Evolutionary conservation across 2,888 invertebrate genomes (phyloP).

Genomic region (Diachrysia chrysitis): DNA sequence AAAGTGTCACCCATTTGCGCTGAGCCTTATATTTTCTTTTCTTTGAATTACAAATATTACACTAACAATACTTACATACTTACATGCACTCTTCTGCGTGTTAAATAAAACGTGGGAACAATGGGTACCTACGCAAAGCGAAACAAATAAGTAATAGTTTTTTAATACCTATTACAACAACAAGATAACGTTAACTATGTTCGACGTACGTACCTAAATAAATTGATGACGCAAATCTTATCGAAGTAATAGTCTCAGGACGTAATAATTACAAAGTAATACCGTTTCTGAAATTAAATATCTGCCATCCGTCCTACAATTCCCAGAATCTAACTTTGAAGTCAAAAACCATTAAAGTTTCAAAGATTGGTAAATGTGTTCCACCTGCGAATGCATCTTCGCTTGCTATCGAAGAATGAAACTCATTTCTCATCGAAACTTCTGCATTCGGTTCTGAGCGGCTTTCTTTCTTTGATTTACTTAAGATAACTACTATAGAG

Average conservation of each 20-base stretch:
- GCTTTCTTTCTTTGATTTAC: no score
- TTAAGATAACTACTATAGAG: no score
- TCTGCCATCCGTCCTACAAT: constrained; percentile 26
- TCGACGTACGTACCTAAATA: not conserved
- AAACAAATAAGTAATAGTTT: not conserved
- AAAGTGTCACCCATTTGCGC: no score
- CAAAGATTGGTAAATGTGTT: constrained; percentile 42
- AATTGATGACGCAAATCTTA: constrained; percentile 2
- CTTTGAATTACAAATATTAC: no score
- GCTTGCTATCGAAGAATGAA: constrained; percentile 33
- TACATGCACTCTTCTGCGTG: not conserved
- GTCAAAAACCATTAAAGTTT: constrained; percentile 42
- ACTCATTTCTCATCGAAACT: constrained; percentile 26
- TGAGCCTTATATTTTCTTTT: no score
- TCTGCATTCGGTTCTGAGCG: constrained; percentile 10
- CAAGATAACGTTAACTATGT: not conserved
- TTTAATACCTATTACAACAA: not conserved
- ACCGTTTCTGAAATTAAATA: constrained; percentile 10
- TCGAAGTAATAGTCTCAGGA: not conserved
- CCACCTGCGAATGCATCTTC: constrained; percentile 31
- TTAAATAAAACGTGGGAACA: not conserved
- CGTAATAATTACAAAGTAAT: constrained; percentile 10
- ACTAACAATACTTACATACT: no score
- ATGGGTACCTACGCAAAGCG: not conserved
- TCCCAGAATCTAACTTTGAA: constrained; percentile 32